Base-by-base conservation (phyloP, 1,140 invertebrate genomes). In the Archivesica marissinica region DNA sequence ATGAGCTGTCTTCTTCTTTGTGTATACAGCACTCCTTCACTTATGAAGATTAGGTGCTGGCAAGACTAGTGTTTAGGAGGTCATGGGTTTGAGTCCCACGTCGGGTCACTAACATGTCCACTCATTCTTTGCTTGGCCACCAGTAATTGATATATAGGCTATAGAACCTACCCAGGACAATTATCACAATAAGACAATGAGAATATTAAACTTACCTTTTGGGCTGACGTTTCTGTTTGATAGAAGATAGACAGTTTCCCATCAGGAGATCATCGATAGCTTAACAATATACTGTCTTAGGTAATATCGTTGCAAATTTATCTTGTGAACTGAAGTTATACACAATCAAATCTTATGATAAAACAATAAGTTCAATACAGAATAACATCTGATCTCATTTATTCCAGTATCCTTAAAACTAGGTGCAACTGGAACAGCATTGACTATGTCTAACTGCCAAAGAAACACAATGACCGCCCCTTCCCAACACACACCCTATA, bases 161-260 rank as follows among this genome's bases (percentile, higher is more conserved):
- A n/a, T n/a, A n/a, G n/a, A n/a, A n/a, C n/a, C n/a, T n/a, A n/a
- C n/a, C n/a, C n/a, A n/a, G n/a, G n/a, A n/a, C n/a, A n/a, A n/a
- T n/a, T n/a, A n/a, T n/a, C n/a, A n/a, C n/a, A n/a, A n/a, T n/a
- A n/a, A n/a, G n/a, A n/a, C n/a, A 35, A 33, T n/a, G 39, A 38
- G 20, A 13, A 13, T 23, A 76, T 9, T 13, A 17, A 15, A 41
- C 87, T 85, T 78, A 92, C 91, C 86, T 89, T 86, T 86, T 90
- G 23, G 91, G 90, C 44, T 89, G 52, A 25, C 76, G 84, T 39
- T 84, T 86, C 52, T 80, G 81, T 88, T 86, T 90, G 61, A 89
- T 85, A 61, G 87, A 88, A 11, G 90, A 90, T 54, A 90, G 52
- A 85, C 89, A 90, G 54, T 92, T 92, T 66, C 91, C 91, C 91